A percentile compares a stretch with the other conserved stretches of the same genome.
Evolutionary conservation across 1,140 invertebrate genomes (phyloP).

Genomic region (Tetraneura akinire): DNA sequence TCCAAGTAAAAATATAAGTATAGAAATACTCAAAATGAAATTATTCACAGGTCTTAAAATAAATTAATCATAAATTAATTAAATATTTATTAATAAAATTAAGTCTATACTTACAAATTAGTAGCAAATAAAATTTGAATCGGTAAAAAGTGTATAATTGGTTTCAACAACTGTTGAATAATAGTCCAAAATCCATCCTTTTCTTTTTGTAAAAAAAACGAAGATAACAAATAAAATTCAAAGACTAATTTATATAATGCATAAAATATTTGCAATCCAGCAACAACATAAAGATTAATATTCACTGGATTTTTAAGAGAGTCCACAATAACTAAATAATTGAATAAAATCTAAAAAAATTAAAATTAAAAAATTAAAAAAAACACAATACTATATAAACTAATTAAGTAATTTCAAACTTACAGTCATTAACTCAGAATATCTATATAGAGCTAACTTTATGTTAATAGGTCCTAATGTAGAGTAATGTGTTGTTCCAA

Average conservation of each 20-base stretch:
- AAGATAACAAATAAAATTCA: conserved; percentile 20
- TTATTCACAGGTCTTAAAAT: conserved; percentile 31
- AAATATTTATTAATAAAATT: background rate
- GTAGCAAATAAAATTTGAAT: conserved; percentile 27
- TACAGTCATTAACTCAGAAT: conserved; percentile 23
- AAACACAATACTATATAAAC: background rate
- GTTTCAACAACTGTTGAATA: conserved; percentile 28
- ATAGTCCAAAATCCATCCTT: conserved; percentile 34
- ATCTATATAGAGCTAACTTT: conserved; percentile 29
- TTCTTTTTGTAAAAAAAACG: conserved; percentile 41
- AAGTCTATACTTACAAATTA: conserved; percentile 19
- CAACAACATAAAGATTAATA: conserved; percentile 19
- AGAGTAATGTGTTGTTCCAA: conserved; percentile 8
- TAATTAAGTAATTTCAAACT: background rate
- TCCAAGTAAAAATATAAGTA: conserved; percentile 3
- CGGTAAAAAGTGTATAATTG: conserved; percentile 24
- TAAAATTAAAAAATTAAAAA: background rate
- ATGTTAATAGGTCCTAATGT: conserved; percentile 33
- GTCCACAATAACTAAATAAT: background rate
- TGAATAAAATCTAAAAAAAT: conserved; percentile 42
- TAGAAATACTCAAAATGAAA: conserved; percentile 6
- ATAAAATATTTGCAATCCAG: conserved; percentile 34
- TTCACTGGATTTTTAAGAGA: conserved; percentile 25
- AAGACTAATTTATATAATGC: conserved; percentile 11
- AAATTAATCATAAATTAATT: background rate